These are phyloP conservation scores for Lithobius niger DNA, from an alignment of 1,140 invertebrate genomes.

Conservation along the genomic window DNA sequence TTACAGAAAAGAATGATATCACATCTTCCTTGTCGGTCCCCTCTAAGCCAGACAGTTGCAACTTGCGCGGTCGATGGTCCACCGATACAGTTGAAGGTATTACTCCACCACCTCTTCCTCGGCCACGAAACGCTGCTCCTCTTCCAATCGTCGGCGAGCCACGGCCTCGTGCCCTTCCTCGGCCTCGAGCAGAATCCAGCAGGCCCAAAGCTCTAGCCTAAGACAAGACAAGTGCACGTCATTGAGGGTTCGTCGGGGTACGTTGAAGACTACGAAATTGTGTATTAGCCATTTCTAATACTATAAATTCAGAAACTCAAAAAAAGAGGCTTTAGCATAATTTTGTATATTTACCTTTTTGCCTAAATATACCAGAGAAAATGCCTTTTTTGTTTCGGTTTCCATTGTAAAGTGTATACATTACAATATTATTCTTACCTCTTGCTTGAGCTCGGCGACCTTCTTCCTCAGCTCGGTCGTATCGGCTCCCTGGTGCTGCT, in stretches of 20 bases:
- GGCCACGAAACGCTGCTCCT: constrained; percentile 7
- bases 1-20: constrained; percentile 55
- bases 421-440: no score
- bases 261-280: no score
- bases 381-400: no score
- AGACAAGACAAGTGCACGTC: no score
- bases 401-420: no score
- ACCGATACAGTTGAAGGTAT: constrained; percentile 44
- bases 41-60: constrained; percentile 64
- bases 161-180: constrained; percentile 10
- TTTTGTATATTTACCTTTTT: no score
- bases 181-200: constrained; percentile 14
- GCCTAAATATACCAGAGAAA: no score
- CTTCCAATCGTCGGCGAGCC: constrained; percentile 15
- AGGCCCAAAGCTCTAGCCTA: constrained; percentile 28
- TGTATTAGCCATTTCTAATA: no score
- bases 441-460: constrained; percentile 52
- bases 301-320: no score
- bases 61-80: constrained; percentile 62
- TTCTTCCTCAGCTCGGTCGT: constrained; percentile 54
- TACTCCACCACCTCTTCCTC: constrained; percentile 13
- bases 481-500: constrained; percentile 62
- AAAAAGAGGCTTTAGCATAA: no score
- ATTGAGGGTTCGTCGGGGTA: no score
- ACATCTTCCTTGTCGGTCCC: constrained; percentile 52